These are phyloP conservation scores for Poicephalus meyeri DNA, from an alignment of 2,113 vertebrate genomes.

Conservation along the genomic window DNA sequence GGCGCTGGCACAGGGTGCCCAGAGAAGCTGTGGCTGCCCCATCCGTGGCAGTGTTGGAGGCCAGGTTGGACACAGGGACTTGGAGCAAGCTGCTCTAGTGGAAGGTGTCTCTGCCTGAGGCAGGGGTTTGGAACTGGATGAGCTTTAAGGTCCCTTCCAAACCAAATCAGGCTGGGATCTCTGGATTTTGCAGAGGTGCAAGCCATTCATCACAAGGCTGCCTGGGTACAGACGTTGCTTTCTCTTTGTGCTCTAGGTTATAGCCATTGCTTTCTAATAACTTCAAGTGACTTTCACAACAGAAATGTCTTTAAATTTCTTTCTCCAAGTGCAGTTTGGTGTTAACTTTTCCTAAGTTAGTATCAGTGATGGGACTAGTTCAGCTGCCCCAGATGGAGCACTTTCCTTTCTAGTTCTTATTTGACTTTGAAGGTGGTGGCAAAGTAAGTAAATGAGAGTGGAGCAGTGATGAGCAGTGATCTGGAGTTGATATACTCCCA, in stretches of 20 bases:
- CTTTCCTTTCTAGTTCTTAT: background rate
- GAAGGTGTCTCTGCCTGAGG: background rate
- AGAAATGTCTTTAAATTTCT: background rate
- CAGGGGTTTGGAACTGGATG: background rate
- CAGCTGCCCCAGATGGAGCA: accelerated
- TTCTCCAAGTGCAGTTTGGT: background rate
- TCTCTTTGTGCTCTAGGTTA: background rate
- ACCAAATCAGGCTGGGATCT: background rate
- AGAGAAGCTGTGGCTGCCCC: too few relatives aligned
- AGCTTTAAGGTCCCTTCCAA: background rate
- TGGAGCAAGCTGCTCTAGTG: background rate
- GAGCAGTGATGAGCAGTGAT: background rate
- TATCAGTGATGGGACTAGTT: background rate
- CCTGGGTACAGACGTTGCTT: background rate
- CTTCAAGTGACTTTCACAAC: background rate
- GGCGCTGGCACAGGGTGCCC: too few relatives aligned
- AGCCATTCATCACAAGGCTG: too few relatives aligned
- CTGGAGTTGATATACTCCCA: background rate
- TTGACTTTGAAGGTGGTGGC: background rate
- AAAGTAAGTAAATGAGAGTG: background rate
- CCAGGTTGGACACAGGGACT: too few relatives aligned
- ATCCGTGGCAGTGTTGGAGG: too few relatives aligned
- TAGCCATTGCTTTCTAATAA: background rate
- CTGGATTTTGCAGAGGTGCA: background rate
- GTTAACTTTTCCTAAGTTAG: background rate